Evolutionary conservation across 2,888 invertebrate genomes (phyloP), one percentile per base, ranked within the genome.

Genomic region (Sinohyriopsis cumingii): DNA sequence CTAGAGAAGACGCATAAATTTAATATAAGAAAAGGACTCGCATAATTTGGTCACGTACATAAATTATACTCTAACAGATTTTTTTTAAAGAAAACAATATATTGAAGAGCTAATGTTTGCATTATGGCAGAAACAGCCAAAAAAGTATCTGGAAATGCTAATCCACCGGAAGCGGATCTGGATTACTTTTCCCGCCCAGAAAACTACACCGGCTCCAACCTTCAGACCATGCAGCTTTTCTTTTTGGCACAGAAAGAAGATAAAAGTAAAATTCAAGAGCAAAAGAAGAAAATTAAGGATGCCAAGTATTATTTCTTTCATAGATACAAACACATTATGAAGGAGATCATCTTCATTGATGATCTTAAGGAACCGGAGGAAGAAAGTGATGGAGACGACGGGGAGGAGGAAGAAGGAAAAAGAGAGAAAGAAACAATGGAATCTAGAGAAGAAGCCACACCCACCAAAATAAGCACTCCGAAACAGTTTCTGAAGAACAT

Each of bases 111-210:
- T 45, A 45, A 45, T 45, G 9, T 45, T 45, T 12, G 45, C 45
- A 45, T 45, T 3, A 45, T 45, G 45, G 45, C 12, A 45, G 45
- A 12, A 45, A 9, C 45, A 45, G 12, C 2, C 1, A 45, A 45
- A 9, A 1, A 45, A 12, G 12, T 45, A 45, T 61, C 71, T 45
- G 71, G 78, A 6, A 82, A 79, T 67, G 65, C 72, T 63, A 81
- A 84, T 20, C 83, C 85, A 4, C 80, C 80, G 33, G 84, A 81
- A 55, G 83, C 82, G 1, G 86, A 87, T 66, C 71, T 87, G 75
- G 86, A 86, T 68, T 86, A 84, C 67, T 84, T 84, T 73, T 82
- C 86, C n/a, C 78, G 82, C 59, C 87, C 88, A 3, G 88, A 88
- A 77, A 88, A 88, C 72, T 88, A 88, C 75, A 81, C 80, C 1